Evolutionary conservation across 2,888 invertebrate genomes (phyloP).

Genomic region (Lydus trimaculatus): DNA sequence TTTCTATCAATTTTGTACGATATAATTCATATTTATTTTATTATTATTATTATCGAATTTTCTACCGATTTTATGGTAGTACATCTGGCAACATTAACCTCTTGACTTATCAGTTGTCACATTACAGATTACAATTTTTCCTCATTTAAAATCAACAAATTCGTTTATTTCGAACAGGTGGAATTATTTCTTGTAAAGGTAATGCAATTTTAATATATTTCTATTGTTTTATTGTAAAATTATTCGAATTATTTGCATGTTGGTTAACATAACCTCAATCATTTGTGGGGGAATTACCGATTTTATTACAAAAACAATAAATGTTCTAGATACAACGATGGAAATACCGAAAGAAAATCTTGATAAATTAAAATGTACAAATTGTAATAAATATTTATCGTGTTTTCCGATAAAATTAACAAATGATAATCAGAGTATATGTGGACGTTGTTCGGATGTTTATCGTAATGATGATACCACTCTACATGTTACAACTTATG

Average conservation of each 20-base stretch:
- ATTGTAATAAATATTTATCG: slow-evolving; percentile 23
- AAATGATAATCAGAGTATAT: slow-evolving; percentile 12
- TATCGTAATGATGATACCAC: background rate
- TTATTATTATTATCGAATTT: too few relatives aligned
- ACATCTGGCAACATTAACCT: background rate
- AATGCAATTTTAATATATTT: too few relatives aligned
- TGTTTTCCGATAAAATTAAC: slow-evolving; percentile 24
- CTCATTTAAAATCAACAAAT: background rate
- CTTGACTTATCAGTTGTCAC: too few relatives aligned
- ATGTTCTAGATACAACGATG: slow-evolving; percentile 5
- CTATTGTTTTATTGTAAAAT: too few relatives aligned
- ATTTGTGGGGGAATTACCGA: background rate
- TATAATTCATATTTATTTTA: too few relatives aligned
- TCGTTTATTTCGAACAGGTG: too few relatives aligned
- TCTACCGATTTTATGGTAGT: too few relatives aligned
- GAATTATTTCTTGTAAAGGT: too few relatives aligned
- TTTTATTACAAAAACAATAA: too few relatives aligned
- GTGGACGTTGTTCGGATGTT: slow-evolving; percentile 24
- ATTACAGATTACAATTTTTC: background rate
- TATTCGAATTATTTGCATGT: too few relatives aligned
- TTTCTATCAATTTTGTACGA: too few relatives aligned
- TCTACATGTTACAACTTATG: slow-evolving; percentile 33
- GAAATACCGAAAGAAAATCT: slow-evolving; percentile 13
- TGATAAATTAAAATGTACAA: slow-evolving; percentile 15
- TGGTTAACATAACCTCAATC: background rate